Conservation (phyloP, 2,888 invertebrate species). For the Callosobruchus maculatus region DNA sequence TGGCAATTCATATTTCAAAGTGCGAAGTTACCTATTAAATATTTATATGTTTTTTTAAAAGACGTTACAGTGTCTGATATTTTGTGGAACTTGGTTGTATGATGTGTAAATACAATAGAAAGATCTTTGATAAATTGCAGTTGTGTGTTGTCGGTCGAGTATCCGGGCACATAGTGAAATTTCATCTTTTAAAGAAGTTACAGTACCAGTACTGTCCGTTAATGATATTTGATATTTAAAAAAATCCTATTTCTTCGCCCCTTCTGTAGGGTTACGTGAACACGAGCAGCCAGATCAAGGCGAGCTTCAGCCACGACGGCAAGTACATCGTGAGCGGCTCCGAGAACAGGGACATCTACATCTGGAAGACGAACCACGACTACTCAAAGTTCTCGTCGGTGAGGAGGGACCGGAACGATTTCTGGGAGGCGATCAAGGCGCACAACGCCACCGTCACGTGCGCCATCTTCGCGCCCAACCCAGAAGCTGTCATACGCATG, state of each 20-base stretch:
- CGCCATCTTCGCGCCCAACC: slow-evolving; percentile 96
- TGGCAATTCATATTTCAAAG: too few relatives aligned
- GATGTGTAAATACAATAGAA: too few relatives aligned
- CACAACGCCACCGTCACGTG: slow-evolving; percentile 96
- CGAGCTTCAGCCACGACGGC: slow-evolving; percentile 95
- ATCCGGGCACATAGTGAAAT: too few relatives aligned
- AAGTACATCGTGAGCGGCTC: slow-evolving; percentile 97
- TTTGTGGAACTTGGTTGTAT: too few relatives aligned
- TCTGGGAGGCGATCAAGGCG: slow-evolving; percentile 95
- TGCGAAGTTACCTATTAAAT: too few relatives aligned
- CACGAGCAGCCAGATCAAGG: slow-evolving; percentile 95
- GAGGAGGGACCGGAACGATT: slow-evolving; percentile 90
- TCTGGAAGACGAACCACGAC: slow-evolving; percentile 97
- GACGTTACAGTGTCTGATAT: too few relatives aligned
- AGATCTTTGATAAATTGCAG: too few relatives aligned
- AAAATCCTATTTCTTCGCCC: neutral
- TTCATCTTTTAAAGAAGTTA: too few relatives aligned
- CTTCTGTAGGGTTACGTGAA: slow-evolving; percentile 66
- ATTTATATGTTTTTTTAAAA: too few relatives aligned
- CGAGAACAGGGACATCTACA: slow-evolving; percentile 95
- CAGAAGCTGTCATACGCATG: slow-evolving; percentile 80
- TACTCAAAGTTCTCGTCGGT: slow-evolving; percentile 91
- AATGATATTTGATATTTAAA: too few relatives aligned
- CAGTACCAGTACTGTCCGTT: too few relatives aligned
- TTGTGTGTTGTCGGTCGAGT: too few relatives aligned